Conservation (phyloP, 2,113 vertebrate species). For the Poecilia latipinna region DNA sequence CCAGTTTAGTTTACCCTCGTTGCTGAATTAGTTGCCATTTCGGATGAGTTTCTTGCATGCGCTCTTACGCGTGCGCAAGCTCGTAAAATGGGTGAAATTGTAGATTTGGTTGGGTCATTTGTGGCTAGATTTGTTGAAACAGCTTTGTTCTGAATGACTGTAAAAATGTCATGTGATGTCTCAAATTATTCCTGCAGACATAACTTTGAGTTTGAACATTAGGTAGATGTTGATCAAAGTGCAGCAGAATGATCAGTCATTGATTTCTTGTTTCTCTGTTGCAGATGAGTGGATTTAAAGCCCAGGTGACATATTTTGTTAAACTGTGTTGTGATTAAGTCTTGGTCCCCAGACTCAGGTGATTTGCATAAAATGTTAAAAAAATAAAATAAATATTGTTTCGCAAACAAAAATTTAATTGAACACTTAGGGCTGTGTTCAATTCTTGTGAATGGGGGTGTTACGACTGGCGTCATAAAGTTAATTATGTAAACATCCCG, state of each 20-base stretch:
- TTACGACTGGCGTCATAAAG: too few species aligned
- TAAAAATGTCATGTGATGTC: background rate
- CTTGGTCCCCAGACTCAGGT: background rate
- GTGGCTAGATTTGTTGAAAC: background rate
- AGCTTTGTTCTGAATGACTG: background rate
- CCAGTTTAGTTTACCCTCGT: background rate
- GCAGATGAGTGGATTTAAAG: background rate
- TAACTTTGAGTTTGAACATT: background rate
- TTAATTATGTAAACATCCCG: too few species aligned
- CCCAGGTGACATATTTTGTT: background rate
- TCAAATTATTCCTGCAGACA: background rate
- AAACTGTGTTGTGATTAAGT: background rate
- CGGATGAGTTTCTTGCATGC: background rate
- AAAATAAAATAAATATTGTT: too few species aligned
- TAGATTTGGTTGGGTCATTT: background rate
- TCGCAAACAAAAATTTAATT: too few species aligned
- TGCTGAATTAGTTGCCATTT: background rate
- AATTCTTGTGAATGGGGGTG: too few species aligned
- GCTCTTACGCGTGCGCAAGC: background rate
- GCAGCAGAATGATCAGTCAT: background rate
- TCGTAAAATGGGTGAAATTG: background rate
- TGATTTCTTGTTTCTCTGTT: background rate
- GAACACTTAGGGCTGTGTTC: too few species aligned
- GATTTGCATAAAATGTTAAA: background rate
- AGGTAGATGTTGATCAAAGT: background rate